Base-by-base conservation (phyloP, 2,888 invertebrate genomes). In the Exocentrus adspersus region DNA sequence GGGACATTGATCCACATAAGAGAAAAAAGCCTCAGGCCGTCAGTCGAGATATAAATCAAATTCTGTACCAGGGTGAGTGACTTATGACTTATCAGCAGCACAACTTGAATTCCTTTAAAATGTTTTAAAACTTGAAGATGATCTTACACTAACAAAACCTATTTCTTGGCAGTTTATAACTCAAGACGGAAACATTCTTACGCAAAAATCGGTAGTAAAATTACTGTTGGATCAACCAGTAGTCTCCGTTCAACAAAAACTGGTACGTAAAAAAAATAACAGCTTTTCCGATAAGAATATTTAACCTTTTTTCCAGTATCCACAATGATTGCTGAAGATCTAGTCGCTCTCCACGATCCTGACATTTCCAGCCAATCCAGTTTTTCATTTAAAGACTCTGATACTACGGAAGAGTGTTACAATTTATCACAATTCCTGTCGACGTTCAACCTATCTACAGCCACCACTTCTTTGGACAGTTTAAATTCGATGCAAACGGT, bases 31-130 rank as follows among this genome's bases (percentile, higher is more conserved):
- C 93, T 56, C 94, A 95, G 83, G 90, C 90, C 66, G 91, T 95
- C 75, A 92, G 94, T 88, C 87, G 93, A 78, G 93, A 93, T 83
- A 89, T 93, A 71, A 92, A 92, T 83, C 92, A 92, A 80, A 88
- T 92, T 78, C 83, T 92, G 68, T 90, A 92, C 78, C 88, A 90
- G 83, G 87, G 90, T 89, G 77, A 72, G 61, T 42, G 5, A 16
- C 9, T 19, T 61, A n/a, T 37, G 37, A 10, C n/a, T 32, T 32
- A 28, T 28, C n/a, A n/a, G n/a, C n/a, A n/a, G n/a, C n/a, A n/a
- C n/a, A n/a, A n/a, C n/a, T n/a, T n/a, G n/a, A n/a, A n/a, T n/a
- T n/a, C n/a, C n/a, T n/a, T n/a, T n/a, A n/a, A n/a, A n/a, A n/a
- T n/a, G n/a, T n/a, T n/a, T n/a, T n/a, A n/a, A n/a, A n/a, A n/a